These are phyloP conservation scores for Lithosia quadra DNA, from an alignment of 2,888 invertebrate species.

Conservation along the genomic window DNA sequence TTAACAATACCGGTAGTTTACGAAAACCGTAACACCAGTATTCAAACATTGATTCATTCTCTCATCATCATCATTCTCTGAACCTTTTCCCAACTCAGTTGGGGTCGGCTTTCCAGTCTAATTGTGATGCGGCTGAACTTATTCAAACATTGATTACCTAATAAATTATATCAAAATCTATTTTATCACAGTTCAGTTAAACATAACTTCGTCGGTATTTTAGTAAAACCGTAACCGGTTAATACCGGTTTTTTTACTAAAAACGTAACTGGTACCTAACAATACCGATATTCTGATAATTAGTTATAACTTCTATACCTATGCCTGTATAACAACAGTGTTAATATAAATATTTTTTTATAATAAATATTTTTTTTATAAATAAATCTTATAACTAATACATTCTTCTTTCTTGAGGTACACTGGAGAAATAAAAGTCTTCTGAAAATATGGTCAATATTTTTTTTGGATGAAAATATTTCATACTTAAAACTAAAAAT, in stretches of 20 bases:
- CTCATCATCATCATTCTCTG: no score
- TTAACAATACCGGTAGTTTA: background rate
- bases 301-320: background rate
- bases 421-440: constrained; percentile 73
- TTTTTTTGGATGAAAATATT: constrained; percentile 6
- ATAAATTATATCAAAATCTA: no score
- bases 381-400: constrained; percentile 37
- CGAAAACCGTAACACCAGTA: background rate
- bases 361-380: background rate
- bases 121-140: no score
- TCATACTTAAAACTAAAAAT: constrained; percentile 10
- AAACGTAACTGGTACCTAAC: background rate
- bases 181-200: no score
- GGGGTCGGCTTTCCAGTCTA: no score
- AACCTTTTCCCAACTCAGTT: no score
- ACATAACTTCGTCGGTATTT: background rate
- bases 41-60: no score
- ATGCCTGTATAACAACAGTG: background rate
- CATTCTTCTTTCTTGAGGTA: constrained; percentile 85
- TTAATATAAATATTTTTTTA: background rate
- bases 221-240: background rate
- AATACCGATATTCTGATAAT: background rate
- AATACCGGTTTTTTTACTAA: background rate
- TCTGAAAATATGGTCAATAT: constrained; percentile 13
- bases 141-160: no score